Conservation (phyloP, 92 coral and sea anemone genomes). For the Siderastrea radians region DNA sequence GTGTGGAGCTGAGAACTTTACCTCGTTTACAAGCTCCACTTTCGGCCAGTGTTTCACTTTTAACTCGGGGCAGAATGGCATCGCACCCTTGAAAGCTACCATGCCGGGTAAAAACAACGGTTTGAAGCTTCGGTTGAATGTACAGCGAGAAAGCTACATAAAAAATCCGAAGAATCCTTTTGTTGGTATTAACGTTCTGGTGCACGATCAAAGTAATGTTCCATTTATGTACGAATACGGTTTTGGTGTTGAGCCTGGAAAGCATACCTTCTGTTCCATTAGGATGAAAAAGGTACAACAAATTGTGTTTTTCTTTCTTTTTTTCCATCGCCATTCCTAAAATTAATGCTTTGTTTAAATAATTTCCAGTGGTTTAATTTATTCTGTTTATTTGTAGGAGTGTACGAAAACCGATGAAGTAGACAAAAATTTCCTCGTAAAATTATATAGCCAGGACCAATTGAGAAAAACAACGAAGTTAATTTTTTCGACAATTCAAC, state of each 20-base stretch:
- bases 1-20: constrained; percentile 60
- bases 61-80: constrained; percentile 43
- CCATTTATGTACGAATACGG: constrained; percentile 72
- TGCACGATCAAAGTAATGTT: constrained; percentile 64
- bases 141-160: constrained; percentile 54
- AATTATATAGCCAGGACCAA: too few species aligned
- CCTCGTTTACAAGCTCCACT: constrained; percentile 6
- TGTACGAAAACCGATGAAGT: too few species aligned
- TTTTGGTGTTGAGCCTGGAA: constrained; percentile 73
- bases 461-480: too few species aligned
- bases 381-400: too few species aligned
- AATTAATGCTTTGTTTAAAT: neutral
- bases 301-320: too few species aligned
- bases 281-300: constrained; percentile 56
- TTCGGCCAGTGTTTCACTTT: constrained; percentile 72
- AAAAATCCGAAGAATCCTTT: constrained; percentile 9
- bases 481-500: too few species aligned
- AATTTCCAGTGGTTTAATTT: neutral
- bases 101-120: constrained; percentile 60
- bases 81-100: constrained; percentile 7
- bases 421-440: too few species aligned
- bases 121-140: constrained; percentile 46
- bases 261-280: constrained; percentile 64
- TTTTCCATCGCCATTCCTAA: neutral
- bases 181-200: constrained; percentile 71